Evolutionary conservation across 1,140 invertebrate species (phyloP).

Genomic region (Helicoverpa armigera): DNA sequence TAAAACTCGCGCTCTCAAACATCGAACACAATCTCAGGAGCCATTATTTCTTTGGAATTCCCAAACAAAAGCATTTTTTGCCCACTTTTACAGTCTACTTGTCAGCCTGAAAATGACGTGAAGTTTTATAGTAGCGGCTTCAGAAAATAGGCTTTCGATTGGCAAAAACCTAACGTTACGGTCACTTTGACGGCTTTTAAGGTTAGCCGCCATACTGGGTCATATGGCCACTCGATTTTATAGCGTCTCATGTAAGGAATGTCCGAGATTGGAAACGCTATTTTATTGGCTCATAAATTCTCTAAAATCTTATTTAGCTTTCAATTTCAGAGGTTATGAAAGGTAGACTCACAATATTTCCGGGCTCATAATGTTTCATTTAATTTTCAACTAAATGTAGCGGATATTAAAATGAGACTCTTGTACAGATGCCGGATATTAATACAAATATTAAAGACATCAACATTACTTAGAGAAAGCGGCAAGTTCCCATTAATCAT

Average conservation of each 20-base stretch:
- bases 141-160: slow-evolving; percentile 32
- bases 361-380: neutral
- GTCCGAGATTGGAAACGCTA: neutral
- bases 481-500: slow-evolving; percentile 52
- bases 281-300: slow-evolving; percentile 3
- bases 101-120: slow-evolving; percentile 9
- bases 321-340: neutral
- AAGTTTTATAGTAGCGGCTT: slow-evolving; percentile 16
- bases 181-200: slow-evolving; percentile 10
- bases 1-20: slow-evolving; percentile 28
- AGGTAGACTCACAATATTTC: neutral
- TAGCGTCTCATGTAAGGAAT: slow-evolving; percentile 15
- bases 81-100: slow-evolving; percentile 19
- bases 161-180: slow-evolving; percentile 23
- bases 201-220: neutral
- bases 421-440: slow-evolving; percentile 25
- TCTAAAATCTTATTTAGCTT: slow-evolving; percentile 1
- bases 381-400: neutral
- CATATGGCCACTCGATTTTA: slow-evolving; percentile 17
- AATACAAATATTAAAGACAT: slow-evolving; percentile 19
- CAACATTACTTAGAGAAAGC: neutral
- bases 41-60: slow-evolving; percentile 16
- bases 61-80: slow-evolving; percentile 38
- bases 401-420: slow-evolving; percentile 5
- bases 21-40: slow-evolving; percentile 29